These are phyloP conservation scores for Pseudomyrmex gracilis DNA, from an alignment of 1,140 invertebrate genomes.

Conservation along the genomic window DNA sequence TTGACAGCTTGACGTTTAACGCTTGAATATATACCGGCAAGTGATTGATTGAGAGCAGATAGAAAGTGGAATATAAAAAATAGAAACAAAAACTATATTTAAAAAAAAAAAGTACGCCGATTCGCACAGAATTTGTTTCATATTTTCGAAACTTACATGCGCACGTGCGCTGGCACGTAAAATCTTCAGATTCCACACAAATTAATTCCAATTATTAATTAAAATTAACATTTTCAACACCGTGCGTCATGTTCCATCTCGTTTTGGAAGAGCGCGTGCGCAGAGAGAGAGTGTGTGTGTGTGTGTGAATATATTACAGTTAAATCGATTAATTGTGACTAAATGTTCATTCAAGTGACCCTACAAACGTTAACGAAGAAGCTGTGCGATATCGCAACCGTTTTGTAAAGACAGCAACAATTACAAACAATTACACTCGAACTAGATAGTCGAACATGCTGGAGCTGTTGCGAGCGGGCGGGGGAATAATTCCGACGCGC, in stretches of 20 bases:
- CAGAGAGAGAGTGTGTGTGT: no score
- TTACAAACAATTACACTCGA: not conserved
- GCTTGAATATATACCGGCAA: constrained; percentile 20
- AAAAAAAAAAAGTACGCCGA: constrained; percentile 11
- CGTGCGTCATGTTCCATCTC: not conserved
- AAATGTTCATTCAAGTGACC: not conserved
- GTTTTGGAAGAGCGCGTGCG: no score
- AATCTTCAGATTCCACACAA: no score
- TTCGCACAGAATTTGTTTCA: constrained; percentile 1
- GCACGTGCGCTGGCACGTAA: no score
- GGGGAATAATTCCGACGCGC: not conserved
- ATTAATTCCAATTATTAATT: not conserved
- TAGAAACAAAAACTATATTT: not conserved
- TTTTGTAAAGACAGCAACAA: not conserved
- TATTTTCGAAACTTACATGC: not conserved
- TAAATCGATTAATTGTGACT: constrained; percentile 5
- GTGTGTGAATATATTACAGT: not conserved
- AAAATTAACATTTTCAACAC: not conserved
- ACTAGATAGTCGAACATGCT: not conserved
- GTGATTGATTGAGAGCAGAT: constrained; percentile 54
- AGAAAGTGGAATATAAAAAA: constrained; percentile 17
- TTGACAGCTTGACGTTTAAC: constrained; percentile 50
- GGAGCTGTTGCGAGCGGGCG: not conserved
- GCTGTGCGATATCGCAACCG: no score
- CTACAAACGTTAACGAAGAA: not conserved